Percentiles rank a stretch among this genome's conserved stretches.
These are phyloP conservation scores for Spicauda simplicius DNA, from an alignment of 2,888 invertebrate genomes.

Conservation along the genomic window DNA sequence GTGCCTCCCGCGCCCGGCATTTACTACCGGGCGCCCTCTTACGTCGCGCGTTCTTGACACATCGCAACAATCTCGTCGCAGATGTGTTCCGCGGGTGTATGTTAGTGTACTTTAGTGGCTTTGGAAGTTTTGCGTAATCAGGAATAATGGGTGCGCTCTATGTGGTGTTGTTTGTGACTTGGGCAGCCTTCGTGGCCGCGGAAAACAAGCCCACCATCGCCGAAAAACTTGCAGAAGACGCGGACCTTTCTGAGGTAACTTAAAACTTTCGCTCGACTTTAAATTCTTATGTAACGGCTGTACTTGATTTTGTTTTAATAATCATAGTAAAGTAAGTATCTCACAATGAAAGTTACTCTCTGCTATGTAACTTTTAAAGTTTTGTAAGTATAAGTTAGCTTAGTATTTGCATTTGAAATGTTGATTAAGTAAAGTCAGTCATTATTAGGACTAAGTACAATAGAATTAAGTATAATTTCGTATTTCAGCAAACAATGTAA, in stretches of 20 bases:
- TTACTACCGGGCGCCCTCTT: slow-evolving; percentile 64
- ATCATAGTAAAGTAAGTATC: neutral
- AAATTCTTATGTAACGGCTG: slow-evolving; percentile 14
- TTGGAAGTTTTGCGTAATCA: slow-evolving; percentile 58
- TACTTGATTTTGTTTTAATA: neutral
- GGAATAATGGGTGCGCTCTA: slow-evolving; percentile 65
- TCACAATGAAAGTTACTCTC: neutral
- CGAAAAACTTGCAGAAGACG: slow-evolving; percentile 87
- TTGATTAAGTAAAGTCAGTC: neutral
- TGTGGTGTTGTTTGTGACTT: slow-evolving; percentile 75
- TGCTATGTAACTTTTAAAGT: neutral
- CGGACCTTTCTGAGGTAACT: slow-evolving; percentile 88
- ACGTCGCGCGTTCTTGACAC: slow-evolving; percentile 54
- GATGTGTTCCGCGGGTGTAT: slow-evolving; percentile 71
- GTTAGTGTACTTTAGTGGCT: slow-evolving; percentile 59
- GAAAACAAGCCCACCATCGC: slow-evolving; percentile 82
- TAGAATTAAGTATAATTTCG: neutral
- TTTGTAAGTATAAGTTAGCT: neutral
- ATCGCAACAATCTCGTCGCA: slow-evolving; percentile 43
- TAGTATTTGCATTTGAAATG: neutral
- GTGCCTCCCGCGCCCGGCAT: slow-evolving; percentile 69
- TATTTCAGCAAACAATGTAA: neutral
- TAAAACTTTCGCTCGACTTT: slow-evolving; percentile 47
- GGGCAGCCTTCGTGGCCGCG: slow-evolving; percentile 58
- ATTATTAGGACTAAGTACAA: neutral